Evolutionary conservation across 2,888 invertebrate genomes (phyloP).

Genomic region (Pristionchus japonicus): DNA sequence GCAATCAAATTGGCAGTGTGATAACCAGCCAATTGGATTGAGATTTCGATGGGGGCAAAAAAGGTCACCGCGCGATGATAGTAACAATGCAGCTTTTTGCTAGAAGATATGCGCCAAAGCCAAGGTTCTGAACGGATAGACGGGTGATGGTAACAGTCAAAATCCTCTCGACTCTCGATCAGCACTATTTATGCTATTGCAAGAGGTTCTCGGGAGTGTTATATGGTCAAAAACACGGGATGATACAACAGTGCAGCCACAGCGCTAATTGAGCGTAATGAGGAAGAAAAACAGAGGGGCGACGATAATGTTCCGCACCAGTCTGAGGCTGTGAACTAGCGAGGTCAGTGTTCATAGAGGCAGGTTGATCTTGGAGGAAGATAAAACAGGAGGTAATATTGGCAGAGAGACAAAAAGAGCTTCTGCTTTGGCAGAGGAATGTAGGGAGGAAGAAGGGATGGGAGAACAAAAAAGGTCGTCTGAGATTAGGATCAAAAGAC

Average conservation of each 20-base stretch:
- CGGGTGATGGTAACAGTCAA: not conserved
- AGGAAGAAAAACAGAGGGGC: not conserved
- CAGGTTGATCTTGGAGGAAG: not conserved
- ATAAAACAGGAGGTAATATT: not conserved
- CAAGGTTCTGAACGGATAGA: not conserved
- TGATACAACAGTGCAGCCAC: not conserved
- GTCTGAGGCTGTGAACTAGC: not conserved
- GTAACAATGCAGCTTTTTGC: slow-evolving; percentile 6
- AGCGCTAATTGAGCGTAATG: not conserved
- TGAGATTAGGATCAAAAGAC: not conserved
- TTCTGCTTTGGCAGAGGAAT: slow-evolving; percentile 10
- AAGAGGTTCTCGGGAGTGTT: not conserved
- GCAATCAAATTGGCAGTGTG: not conserved
- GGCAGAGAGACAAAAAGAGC: not conserved
- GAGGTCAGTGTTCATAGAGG: not conserved
- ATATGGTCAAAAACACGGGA: not conserved
- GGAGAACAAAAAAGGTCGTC: not conserved
- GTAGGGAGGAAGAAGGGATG: not conserved
- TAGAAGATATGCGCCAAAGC: not conserved
- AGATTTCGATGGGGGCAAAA: slow-evolving; percentile 5
- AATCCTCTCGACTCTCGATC: not conserved
- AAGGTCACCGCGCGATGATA: not conserved
- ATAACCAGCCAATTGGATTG: slow-evolving; percentile 13
- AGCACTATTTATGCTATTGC: not conserved
- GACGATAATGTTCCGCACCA: not conserved